Base-by-base conservation (phyloP, 2,113 vertebrate genomes). In the Pedetes capensis region DNA sequence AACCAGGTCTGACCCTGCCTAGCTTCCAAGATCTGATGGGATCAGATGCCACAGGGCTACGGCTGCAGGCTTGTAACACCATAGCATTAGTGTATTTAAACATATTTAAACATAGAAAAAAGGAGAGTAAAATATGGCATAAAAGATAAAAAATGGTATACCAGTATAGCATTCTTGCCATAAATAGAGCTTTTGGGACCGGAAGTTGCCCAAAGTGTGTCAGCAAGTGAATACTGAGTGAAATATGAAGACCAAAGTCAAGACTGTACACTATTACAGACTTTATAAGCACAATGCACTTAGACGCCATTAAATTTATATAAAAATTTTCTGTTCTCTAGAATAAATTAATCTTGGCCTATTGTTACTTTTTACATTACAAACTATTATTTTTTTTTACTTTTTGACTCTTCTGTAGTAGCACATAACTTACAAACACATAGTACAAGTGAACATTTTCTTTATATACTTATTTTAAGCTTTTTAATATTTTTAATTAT, bases 231-330 rank as follows among this genome's bases (percentile, higher is more conserved):
- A 11, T 37, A 53, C 2, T 39, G 25, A n/a, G 68, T 4, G 3
- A n/a, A 23, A 22, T 22, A 10, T 72, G 27, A 44, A 59, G 68
- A 11, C 53, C 51, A 51, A 32, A 18, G 6, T 2, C 17, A 44
- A 5, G 12, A 20, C 3, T 5, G 1, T 22, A 17, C 3, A 16
- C 37, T 13, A 12, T 11, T 18, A 39, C 32, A 34, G 25, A 23
- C 59, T 51, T 51, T 18, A 34, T 47, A 64, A 34, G 64, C 18
- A n/a, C 20, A 6, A 9, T 44, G n/a, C 61, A n/a, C 44, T 16
- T 17, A 47, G 11, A 3, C 6, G 23, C 3, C 0, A 1, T 6
- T 49, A 34, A 10, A 37, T 51, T 66, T 37, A 1, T 20, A 18
- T 29, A 61, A 44, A 55, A 81, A 12, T 5, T 63, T 6, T 42